These are phyloP conservation scores for Oostethus manadensis DNA, from an alignment of 2,113 vertebrate genomes.

Conservation along the genomic window DNA sequence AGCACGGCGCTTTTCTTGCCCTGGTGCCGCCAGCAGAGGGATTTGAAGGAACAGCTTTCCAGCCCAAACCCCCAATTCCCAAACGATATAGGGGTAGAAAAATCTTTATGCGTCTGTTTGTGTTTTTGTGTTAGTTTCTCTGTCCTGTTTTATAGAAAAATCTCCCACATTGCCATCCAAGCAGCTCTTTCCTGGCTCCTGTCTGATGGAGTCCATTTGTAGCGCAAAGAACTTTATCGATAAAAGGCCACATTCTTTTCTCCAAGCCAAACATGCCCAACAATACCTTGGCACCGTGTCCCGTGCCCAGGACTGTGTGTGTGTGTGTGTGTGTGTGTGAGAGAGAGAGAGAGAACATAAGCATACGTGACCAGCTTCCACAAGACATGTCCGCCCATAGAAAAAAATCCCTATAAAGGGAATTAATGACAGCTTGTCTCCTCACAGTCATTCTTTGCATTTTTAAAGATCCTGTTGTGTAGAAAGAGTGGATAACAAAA, in stretches of 20 bases:
- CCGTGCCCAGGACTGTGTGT: conserved; percentile 10
- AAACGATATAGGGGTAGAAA: neutral
- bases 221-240: conserved; percentile 41
- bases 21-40: conserved; percentile 20
- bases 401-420: conserved; percentile 27
- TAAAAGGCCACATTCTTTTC: conserved; percentile 30
- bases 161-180: conserved; percentile 1
- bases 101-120: neutral
- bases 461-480: conserved; percentile 17
- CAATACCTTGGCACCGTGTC: conserved; percentile 45
- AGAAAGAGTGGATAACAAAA: neutral
- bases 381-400: conserved; percentile 15
- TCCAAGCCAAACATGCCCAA: conserved; percentile 48
- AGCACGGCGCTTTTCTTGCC: conserved; percentile 14
- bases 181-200: conserved; percentile 14
- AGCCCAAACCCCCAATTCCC: conserved; percentile 24
- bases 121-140: too few species aligned
- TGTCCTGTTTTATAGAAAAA: too few species aligned
- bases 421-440: conserved; percentile 39
- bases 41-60: conserved; percentile 24
- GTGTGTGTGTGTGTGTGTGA: neutral
- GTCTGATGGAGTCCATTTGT: conserved; percentile 24
- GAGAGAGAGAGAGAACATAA: neutral
- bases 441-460: conserved; percentile 21
- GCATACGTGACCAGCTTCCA: conserved; percentile 37